Conservation (phyloP, 2,888 invertebrate genomes). For the Pachliopta kotzebuea region DNA sequence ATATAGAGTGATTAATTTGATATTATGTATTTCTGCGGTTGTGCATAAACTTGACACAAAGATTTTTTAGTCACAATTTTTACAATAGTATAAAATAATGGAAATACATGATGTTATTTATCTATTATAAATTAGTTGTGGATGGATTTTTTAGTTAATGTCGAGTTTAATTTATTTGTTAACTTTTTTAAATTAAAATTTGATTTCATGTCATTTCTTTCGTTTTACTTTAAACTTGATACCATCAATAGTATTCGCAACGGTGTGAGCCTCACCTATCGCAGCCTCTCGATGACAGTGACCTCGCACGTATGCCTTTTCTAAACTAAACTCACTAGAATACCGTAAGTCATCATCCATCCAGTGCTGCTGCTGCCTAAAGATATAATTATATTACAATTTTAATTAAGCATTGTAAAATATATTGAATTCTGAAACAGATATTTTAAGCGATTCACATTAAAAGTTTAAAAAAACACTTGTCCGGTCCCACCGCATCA, state of each 20-base stretch:
- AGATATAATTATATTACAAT: constrained; percentile 21
- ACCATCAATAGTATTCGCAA: constrained; percentile 8
- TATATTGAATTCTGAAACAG: background rate
- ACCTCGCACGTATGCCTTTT: constrained; percentile 40
- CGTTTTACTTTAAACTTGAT: background rate
- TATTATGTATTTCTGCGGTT: too few relatives aligned
- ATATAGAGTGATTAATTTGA: too few relatives aligned
- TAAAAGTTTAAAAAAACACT: background rate
- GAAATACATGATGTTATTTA: too few relatives aligned
- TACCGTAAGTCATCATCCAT: constrained; percentile 54
- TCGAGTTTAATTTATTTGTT: too few relatives aligned
- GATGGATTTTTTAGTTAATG: too few relatives aligned
- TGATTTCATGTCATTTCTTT: too few relatives aligned
- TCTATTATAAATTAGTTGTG: too few relatives aligned
- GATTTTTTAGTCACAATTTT: too few relatives aligned
- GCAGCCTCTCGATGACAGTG: constrained; percentile 40
- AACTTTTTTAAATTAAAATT: too few relatives aligned
- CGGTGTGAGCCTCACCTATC: constrained; percentile 34
- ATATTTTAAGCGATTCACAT: background rate
- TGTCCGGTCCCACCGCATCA: background rate
- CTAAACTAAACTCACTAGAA: constrained; percentile 41
- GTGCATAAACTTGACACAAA: too few relatives aligned
- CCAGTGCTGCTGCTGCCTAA: constrained; percentile 34
- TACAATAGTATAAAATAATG: too few relatives aligned
- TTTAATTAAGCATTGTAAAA: background rate